Evolutionary conservation across 23 tunicate species (phyloP).

Genomic region (Trididemnum clinides): DNA sequence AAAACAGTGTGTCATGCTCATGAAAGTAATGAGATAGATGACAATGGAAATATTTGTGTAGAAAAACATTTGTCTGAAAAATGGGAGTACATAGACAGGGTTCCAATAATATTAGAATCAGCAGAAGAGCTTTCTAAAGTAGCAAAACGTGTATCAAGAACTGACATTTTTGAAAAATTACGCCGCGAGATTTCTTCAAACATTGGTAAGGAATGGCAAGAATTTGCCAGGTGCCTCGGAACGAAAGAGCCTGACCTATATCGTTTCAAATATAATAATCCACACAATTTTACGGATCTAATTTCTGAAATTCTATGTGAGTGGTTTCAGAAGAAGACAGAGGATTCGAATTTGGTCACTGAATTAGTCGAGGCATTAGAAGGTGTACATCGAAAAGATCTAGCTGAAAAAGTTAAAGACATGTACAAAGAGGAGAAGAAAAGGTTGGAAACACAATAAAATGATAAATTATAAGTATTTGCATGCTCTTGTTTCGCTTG

Average conservation of each 20-base stretch:
- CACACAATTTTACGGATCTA: slow-evolving; percentile 49
- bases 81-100: not conserved
- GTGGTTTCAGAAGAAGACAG: slow-evolving; percentile 59
- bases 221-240: slow-evolving; percentile 53
- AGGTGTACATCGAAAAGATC: slow-evolving; percentile 59
- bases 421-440: no score
- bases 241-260: slow-evolving; percentile 47
- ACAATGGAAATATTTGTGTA: no score
- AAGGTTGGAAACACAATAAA: no score
- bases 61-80: no score
- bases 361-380: slow-evolving; percentile 58
- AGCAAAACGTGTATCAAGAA: slow-evolving; percentile 62
- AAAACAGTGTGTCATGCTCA: not conserved
- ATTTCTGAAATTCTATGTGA: slow-evolving; percentile 62
- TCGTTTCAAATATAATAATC: slow-evolving; percentile 54
- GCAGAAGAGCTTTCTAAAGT: no score
- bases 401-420: slow-evolving; percentile 52
- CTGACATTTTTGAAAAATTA: slow-evolving; percentile 80
- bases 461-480: no score
- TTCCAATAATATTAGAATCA: not conserved
- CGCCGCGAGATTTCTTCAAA: slow-evolving; percentile 51
- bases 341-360: slow-evolving; percentile 65
- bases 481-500: no score
- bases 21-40: no score
- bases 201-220: slow-evolving; percentile 76